Base-by-base conservation (phyloP, 2,888 invertebrate genomes). In the Elmis aenea region DNA sequence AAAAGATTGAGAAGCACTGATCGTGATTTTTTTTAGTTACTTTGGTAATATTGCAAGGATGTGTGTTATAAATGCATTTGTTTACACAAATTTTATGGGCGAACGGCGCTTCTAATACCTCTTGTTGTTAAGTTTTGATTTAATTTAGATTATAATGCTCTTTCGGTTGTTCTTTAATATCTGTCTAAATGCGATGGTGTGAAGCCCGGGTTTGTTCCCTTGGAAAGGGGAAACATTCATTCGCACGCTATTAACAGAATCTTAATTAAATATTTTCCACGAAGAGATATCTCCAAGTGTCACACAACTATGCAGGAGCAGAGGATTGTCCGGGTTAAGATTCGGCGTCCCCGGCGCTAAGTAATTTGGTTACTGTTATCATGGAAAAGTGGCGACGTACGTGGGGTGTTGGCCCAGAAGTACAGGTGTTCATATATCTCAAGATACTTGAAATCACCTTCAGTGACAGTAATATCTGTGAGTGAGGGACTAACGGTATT, bases 221-320 rank as follows among this genome's bases (percentile, higher is more conserved):
- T 45, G 52, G 33, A 31, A 54, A 52, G 51, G 46, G 55, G 55
- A 55, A 58, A 58, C 56, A 57, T 61, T 59, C 60, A 56, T 61
- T 60, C 55, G 54, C 49, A 51, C 52, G 58, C 62, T 58, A 61
- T 62, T 62, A 62, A 56, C 55, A 53, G 60, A 64, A 63, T 62
- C 63, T 64, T 64, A 66, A 68, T 68, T 68, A 68, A 68, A 67
- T 67, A 67, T 64, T 67, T 67, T 67, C 64, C 55, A 51, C 56
- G 58, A 56, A 60, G 58, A 63, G 66, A 67, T 67, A 66, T 67
- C 66, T 66, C 64, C 57, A 66, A 66, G 64, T 66, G 67, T 67
- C 67, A 66, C 67, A 62, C 64, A 67, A 67, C 63, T 66, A 67
- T 67, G 67, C 64, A 59, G 58, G 54, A 55, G 52, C 26, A 34